Evolutionary conservation across 2,888 invertebrate species (phyloP).

Genomic region (Octodonta nipae): DNA sequence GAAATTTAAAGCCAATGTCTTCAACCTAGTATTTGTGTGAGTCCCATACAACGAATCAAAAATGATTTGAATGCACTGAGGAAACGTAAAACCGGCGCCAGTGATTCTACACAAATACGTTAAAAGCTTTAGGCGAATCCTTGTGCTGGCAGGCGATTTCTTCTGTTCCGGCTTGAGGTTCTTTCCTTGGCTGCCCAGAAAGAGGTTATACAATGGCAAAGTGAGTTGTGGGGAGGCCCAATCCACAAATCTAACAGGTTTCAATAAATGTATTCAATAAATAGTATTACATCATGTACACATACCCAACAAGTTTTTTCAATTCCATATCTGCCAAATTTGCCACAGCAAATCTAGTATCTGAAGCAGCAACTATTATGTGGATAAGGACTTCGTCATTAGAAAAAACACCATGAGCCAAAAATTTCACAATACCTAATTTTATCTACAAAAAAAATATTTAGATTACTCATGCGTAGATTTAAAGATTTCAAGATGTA

Average conservation of each 20-base stretch:
- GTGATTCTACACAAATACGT: conserved; percentile 66
- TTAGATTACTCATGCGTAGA: too few relatives aligned
- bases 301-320: conserved; percentile 59
- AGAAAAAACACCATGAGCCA: conserved; percentile 63
- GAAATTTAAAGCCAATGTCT: conserved; percentile 68
- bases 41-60: conserved; percentile 78
- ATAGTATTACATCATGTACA: not conserved
- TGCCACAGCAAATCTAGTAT: conserved; percentile 78
- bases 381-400: conserved; percentile 62
- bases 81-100: conserved; percentile 57
- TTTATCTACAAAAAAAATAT: conserved; percentile 55
- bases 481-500: too few relatives aligned
- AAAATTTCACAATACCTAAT: conserved; percentile 67
- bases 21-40: conserved; percentile 70
- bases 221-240: conserved; percentile 60
- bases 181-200: conserved; percentile 56
- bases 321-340: conserved; percentile 76
- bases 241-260: conserved; percentile 51
- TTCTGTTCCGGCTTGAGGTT: conserved; percentile 49
- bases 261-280: not conserved
- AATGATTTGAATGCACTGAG: conserved; percentile 72
- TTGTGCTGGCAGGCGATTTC: conserved; percentile 65
- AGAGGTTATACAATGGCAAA: conserved; percentile 64
- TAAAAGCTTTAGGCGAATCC: conserved; percentile 72
- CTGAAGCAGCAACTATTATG: conserved; percentile 74